Percentiles rank a stretch among this genome's conserved stretches.
These are phyloP conservation scores for Amaurobius ferox DNA, from an alignment of 2,888 invertebrate species.

Conservation along the genomic window DNA sequence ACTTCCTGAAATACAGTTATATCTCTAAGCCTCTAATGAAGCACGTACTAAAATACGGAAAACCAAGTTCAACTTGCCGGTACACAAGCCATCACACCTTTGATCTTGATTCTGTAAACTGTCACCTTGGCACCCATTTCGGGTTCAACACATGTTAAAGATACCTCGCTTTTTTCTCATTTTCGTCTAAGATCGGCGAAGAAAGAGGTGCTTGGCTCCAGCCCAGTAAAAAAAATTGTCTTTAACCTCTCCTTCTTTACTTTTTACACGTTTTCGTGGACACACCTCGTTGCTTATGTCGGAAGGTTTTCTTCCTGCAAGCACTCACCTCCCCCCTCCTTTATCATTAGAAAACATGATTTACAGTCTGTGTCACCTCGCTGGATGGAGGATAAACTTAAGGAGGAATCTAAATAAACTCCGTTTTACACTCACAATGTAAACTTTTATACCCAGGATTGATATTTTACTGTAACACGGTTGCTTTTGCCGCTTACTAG, in stretches of 20 bases:
- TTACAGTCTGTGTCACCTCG: background rate
- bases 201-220: background rate
- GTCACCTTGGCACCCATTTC: conserved; percentile 3
- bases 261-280: background rate
- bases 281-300: background rate
- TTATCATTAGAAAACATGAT: background rate
- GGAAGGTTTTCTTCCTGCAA: background rate
- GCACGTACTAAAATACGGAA: too few species aligned
- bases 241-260: background rate
- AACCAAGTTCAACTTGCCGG: too few species aligned
- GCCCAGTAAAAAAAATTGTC: background rate
- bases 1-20: too few species aligned
- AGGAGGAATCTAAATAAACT: too few species aligned
- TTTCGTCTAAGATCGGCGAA: background rate
- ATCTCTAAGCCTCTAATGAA: too few species aligned
- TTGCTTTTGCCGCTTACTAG: too few species aligned
- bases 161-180: background rate
- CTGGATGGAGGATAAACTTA: too few species aligned
- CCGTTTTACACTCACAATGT: too few species aligned
- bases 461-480: too few species aligned
- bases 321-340: background rate
- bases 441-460: too few species aligned
- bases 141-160: background rate
- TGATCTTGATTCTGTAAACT: background rate
- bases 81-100: background rate